A percentile compares a stretch with the other conserved stretches of the same genome.
phyloP scores from a whole-genome alignment of 2,888 invertebrate genomes.

The Drosophila leonis region DNA sequence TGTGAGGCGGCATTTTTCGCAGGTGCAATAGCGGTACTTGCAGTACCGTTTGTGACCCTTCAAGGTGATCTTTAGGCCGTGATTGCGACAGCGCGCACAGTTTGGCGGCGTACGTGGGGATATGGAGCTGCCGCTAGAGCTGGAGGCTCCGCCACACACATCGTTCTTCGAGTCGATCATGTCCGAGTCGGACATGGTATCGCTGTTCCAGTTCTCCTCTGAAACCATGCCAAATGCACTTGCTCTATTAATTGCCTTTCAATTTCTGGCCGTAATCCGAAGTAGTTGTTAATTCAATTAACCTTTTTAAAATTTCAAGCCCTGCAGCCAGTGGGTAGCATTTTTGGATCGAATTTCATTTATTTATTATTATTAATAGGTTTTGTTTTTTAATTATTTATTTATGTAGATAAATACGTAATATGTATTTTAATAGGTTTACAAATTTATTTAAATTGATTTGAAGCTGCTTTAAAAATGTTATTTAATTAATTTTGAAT shows the following conservation, averaged over 20 bases:
- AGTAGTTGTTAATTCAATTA: constrained; percentile 1
- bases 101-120: constrained; percentile 94
- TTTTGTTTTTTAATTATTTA: not conserved
- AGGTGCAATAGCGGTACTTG: constrained; percentile 92
- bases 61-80: constrained; percentile 93
- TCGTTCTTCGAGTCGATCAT: constrained; percentile 87
- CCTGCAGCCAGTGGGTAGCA: not conserved
- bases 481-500: constrained; percentile 8
- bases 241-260: not conserved
- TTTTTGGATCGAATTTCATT: constrained; percentile 2
- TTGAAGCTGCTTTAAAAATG: not conserved
- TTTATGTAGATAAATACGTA: not conserved
- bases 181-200: constrained; percentile 86
- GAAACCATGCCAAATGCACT: constrained; percentile 82
- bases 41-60: constrained; percentile 98
- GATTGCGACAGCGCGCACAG: constrained; percentile 96
- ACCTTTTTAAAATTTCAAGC: not conserved
- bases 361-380: not conserved
- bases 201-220: constrained; percentile 84
- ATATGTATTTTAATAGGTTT: not conserved
- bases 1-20: constrained; percentile 94
- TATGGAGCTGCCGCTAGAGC: constrained; percentile 87
- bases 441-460: not conserved
- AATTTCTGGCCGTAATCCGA: not conserved
- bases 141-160: constrained; percentile 86